Evolutionary conservation across 1,140 invertebrate genomes (phyloP), one percentile per base, ranked within the genome.

Genomic region (Habropoda laboriosa): DNA sequence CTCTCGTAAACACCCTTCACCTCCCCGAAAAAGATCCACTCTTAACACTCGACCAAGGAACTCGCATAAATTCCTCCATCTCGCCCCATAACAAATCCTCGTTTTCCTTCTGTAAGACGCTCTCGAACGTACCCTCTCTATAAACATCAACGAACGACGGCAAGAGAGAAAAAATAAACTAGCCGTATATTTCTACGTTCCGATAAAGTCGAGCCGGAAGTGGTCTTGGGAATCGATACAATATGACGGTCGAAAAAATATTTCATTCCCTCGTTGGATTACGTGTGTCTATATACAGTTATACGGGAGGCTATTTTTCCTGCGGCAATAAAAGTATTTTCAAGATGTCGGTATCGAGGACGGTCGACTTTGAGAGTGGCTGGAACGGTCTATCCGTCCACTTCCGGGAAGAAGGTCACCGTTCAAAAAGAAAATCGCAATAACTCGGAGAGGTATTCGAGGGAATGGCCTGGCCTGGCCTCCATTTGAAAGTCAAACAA

Each of bases 401-500:
- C 47, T 30, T 24, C 12, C 47, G 32, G 12, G 27, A 47, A 63
- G 32, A 24, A n/a, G 49, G 38, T 77, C 51, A 51, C 12, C 16
- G n/a, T 76, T 24, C 5, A 1, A n/a, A 7, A 81, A 64, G 73
- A 74, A 81, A 81, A 74, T 66, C 57, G 30, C n/a, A 71, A 75
- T 81, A 84, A 81, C 51, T 84, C 21, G 3, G 27, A 55, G 49
- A 51, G 30, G 0, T 21, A 13, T 76, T 71, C 21, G 40, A 53
- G 24, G 13, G n/a, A 49, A 53, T 63, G 47, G 49, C 47, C 47
- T n/a, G n/a, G n/a, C 49, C 60, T 40, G 40, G 40, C 71, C 32
- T 60, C 60, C 63, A 86, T 88, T 89, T 87, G 80, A 78, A 89
- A 88, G 80, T 88, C 80, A 89, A 83, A 88, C 75, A 88, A 86